Conservation (phyloP, 2,888 invertebrate species). For the Glyphotaelius pellucidus region DNA sequence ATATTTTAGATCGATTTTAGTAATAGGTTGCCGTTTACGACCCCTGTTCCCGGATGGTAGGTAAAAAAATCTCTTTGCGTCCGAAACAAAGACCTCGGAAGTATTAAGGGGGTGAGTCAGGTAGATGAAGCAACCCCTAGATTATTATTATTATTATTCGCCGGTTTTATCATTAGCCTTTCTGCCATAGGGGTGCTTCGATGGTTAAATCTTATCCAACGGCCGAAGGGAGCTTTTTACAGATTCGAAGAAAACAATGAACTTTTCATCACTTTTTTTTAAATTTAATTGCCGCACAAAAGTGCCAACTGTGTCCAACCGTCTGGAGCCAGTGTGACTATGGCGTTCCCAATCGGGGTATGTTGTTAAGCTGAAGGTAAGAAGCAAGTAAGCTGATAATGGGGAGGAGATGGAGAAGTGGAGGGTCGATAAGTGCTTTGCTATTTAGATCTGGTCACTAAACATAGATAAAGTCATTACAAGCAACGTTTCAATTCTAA, state of each 20-base stretch:
- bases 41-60: neutral
- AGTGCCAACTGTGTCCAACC: neutral
- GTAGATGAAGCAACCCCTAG: neutral
- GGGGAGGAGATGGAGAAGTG: no score
- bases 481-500: no score
- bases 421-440: no score
- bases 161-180: neutral
- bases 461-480: no score
- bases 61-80: neutral
- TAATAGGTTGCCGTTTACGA: neutral
- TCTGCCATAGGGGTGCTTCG: neutral
- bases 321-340: no score
- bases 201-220: neutral
- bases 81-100: slow-evolving; percentile 16
- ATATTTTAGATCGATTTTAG: neutral
- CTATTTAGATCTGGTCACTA: no score
- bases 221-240: neutral
- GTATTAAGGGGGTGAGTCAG: neutral
- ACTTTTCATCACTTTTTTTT: neutral
- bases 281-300: neutral
- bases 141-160: neutral
- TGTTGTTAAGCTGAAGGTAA: no score
- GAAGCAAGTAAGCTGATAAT: no score
- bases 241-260: neutral
- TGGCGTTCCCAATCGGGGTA: no score